Conservation (phyloP, 2,797 vertebrate species). For the Chelonia mydas region DNA sequence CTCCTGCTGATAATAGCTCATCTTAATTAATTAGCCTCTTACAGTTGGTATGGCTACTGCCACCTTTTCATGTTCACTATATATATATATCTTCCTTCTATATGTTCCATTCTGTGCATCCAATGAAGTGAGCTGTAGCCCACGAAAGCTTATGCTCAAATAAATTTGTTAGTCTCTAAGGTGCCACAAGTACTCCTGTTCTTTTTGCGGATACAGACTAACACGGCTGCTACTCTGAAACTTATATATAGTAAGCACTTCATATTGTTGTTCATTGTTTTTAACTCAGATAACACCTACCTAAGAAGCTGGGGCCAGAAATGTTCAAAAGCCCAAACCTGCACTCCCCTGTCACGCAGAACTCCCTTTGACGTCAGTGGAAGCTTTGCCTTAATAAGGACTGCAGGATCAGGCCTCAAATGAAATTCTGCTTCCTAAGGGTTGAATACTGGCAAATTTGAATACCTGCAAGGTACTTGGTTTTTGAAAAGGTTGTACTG, state of each 20-base stretch:
- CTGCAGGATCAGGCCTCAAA: constrained; percentile 34
- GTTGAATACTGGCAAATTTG: constrained; percentile 14
- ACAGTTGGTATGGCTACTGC: too few relatives aligned
- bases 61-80: too few relatives aligned
- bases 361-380: constrained; percentile 37
- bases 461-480: constrained; percentile 3
- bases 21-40: too few relatives aligned
- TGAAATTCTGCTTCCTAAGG: constrained; percentile 5
- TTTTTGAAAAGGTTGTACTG: constrained; percentile 9
- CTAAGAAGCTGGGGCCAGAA: not conserved
- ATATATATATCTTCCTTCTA: too few relatives aligned
- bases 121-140: too few relatives aligned
- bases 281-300: not conserved
- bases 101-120: too few relatives aligned
- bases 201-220: too few relatives aligned
- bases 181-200: too few relatives aligned
- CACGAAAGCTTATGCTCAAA: too few relatives aligned
- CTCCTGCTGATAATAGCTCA: too few relatives aligned
- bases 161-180: too few relatives aligned
- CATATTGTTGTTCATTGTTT: not conserved
- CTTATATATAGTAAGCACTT: not conserved
- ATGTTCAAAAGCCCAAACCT: constrained; percentile 3
- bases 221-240: too few relatives aligned
- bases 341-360: constrained; percentile 4
- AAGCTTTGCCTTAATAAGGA: constrained; percentile 59